Conservation (phyloP, 1,140 invertebrate genomes). For the Dreissena rostriformis region DNA sequence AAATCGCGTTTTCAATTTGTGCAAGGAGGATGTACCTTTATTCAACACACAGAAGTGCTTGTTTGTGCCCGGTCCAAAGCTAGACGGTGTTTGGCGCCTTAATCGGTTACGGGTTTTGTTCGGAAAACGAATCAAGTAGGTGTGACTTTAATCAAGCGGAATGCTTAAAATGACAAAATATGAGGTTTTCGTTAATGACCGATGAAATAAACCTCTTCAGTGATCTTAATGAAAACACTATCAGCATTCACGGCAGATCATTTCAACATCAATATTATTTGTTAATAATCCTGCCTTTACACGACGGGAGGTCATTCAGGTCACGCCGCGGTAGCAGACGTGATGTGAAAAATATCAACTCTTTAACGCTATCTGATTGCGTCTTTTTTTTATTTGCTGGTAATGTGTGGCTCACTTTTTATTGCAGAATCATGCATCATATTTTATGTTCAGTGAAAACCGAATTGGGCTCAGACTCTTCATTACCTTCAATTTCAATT, state of each 20-base stretch:
- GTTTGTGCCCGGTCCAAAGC: constrained; percentile 32
- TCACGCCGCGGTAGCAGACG: too few species aligned
- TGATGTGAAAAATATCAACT: too few species aligned
- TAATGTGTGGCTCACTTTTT: too few species aligned
- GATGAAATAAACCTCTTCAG: constrained; percentile 4
- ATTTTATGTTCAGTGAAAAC: too few species aligned
- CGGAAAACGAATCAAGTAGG: constrained; percentile 37
- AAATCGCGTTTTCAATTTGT: constrained; percentile 40
- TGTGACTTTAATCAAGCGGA: constrained; percentile 50
- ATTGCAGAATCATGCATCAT: too few species aligned
- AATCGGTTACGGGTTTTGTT: constrained; percentile 37
- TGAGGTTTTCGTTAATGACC: constrained; percentile 21
- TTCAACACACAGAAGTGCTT: constrained; percentile 10
- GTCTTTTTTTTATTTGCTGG: too few species aligned
- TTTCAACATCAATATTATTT: background rate
- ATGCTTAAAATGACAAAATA: constrained; percentile 22
- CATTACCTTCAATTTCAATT: too few species aligned
- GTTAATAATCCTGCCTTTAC: background rate
- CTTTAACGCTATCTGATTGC: too few species aligned
- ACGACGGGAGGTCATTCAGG: too few species aligned
- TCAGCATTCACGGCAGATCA: background rate
- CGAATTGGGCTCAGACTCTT: too few species aligned
- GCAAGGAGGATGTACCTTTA: constrained; percentile 32
- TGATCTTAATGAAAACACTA: background rate
- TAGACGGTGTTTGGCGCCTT: constrained; percentile 38